Conservation (phyloP, 2,113 vertebrate genomes). For the Lipotes vexillifer region DNA sequence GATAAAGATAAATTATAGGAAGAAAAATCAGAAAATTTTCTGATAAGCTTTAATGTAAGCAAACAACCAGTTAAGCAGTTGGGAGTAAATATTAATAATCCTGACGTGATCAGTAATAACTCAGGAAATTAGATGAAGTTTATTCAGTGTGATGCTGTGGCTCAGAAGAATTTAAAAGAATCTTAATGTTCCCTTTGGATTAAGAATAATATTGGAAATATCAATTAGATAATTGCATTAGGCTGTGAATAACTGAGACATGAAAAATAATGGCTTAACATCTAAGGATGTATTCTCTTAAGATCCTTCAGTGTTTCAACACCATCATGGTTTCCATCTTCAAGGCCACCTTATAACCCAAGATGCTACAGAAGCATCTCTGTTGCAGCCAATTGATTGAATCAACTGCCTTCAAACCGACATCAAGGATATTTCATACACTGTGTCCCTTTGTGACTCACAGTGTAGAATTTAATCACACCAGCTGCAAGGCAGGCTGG, state of each 20-base stretch:
- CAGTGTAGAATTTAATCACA: neutral
- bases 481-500: neutral
- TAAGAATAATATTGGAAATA: slow-evolving; percentile 28
- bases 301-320: neutral
- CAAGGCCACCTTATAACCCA: neutral
- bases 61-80: neutral
- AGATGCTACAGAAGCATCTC: neutral
- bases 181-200: neutral
- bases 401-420: neutral
- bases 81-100: neutral
- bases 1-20: slow-evolving; percentile 1
- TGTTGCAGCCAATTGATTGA: neutral
- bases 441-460: neutral
- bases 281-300: neutral
- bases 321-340: neutral
- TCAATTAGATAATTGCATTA: neutral
- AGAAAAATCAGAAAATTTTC: neutral
- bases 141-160: neutral
- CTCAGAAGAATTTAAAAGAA: neutral
- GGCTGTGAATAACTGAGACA: neutral
- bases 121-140: neutral
- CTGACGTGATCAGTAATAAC: neutral
- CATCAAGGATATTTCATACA: neutral
- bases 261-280: neutral
- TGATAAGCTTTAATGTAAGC: neutral